These are phyloP conservation scores for Pachyuromys duprasi DNA, from an alignment of 2,797 vertebrate species.

Conservation along the genomic window DNA sequence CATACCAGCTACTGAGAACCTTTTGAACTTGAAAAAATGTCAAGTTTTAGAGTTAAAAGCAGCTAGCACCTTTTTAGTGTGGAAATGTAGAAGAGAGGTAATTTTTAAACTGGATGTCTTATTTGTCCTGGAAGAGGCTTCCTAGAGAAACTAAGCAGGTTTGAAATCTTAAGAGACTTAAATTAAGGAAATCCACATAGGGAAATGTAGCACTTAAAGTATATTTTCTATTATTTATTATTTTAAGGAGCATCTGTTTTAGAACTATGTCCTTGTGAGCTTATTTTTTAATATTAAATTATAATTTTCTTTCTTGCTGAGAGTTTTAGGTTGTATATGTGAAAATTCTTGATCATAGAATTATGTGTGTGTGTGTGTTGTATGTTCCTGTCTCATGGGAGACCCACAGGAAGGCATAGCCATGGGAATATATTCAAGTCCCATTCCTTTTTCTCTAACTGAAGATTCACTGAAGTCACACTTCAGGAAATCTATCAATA, in stretches of 20 bases:
- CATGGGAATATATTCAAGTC: background rate
- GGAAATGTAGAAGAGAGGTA: background rate
- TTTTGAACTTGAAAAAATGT: conserved; percentile 39
- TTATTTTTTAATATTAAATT: conserved; percentile 17
- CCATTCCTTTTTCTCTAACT: background rate
- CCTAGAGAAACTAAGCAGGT: background rate
- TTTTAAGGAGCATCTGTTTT: conserved; percentile 23
- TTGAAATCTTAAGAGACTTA: conserved; percentile 40
- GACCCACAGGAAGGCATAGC: background rate
- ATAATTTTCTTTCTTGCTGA: conserved; percentile 3
- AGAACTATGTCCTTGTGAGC: conserved; percentile 4
- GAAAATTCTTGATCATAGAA: conserved; percentile 37
- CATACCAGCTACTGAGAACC: background rate
- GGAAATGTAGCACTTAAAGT: background rate
- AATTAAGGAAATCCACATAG: conserved; percentile 47
- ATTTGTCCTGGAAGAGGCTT: conserved; percentile 44
- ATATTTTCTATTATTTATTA: conserved; percentile 19
- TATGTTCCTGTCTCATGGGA: background rate
- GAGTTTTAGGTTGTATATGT: background rate
- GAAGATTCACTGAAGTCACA: background rate
- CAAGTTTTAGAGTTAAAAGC: conserved; percentile 39
- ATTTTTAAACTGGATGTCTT: background rate
- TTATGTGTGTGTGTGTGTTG: background rate
- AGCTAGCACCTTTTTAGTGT: conserved; percentile 1
- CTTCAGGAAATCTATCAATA: background rate